phyloP scores from a whole-genome alignment of 2,113 vertebrate genomes.

The Heptranchias perlo region DNA sequence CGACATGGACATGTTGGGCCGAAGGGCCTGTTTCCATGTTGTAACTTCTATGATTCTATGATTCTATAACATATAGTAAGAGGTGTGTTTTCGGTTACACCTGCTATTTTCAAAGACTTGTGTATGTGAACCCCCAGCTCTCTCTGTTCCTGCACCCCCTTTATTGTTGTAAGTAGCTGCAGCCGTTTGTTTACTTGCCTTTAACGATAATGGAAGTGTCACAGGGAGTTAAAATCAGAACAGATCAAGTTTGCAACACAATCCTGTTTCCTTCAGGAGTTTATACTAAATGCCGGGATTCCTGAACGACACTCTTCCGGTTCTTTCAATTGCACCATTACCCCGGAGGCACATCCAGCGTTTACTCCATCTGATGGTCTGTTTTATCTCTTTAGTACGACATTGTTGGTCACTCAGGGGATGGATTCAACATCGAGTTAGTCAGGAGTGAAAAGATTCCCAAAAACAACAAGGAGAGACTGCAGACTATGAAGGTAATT shows the following conservation, averaged over 20 bases:
- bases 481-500: constrained; percentile 86
- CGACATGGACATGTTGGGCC: too few species aligned
- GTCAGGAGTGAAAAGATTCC: constrained; percentile 72
- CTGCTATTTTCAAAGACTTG: too few species aligned
- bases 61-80: too few species aligned
- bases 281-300: neutral
- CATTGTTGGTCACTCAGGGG: constrained; percentile 85
- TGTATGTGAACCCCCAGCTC: too few species aligned
- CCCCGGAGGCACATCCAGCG: neutral
- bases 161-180: too few species aligned
- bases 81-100: too few species aligned
- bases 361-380: neutral
- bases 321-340: neutral
- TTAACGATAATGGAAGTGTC: neutral
- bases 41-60: too few species aligned
- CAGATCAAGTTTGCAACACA: neutral
- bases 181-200: neutral
- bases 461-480: constrained; percentile 86
- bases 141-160: too few species aligned
- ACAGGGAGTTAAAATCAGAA: neutral
- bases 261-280: neutral
- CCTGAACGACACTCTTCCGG: too few species aligned
- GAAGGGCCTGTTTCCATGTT: too few species aligned
- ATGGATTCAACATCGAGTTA: constrained; percentile 75
- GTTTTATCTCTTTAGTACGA: constrained; percentile 72